Base-by-base conservation (phyloP, 2,797 vertebrate species). In the Poeciliopsis presidionis region DNA sequence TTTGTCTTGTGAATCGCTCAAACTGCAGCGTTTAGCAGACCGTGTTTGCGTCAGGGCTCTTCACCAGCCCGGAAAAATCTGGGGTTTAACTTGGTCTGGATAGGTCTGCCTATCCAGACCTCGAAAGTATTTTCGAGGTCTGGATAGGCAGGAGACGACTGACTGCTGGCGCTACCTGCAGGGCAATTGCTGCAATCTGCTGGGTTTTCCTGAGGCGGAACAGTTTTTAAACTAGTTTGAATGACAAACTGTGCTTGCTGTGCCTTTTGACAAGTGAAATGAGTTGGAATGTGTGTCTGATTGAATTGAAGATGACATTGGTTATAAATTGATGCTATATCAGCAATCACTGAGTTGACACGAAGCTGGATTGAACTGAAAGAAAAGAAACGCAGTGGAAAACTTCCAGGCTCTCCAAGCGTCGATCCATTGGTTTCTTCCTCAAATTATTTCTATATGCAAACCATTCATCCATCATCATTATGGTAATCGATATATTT, bases 1-100 rank as follows among this genome's bases (percentile, higher is more conserved):
- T 57, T 47, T 47, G 61, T 51, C 73, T 63, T 80, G 87, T 84
- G 73, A 82, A 88, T 85, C 73, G 71, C n/a, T 43, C 25, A 85
- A 81, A 80, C 88, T 82, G 75, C 78, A 61, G 69, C 33, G 14
- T 46, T 76, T 53, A 70, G 39, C 81, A 75, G 75, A 39, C 7
- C 59, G 73, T 81, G 80, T 75, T 76, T 70, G 30, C 67, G 47
- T 67, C 65, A 43, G 65, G 65, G 65, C n/a, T 43, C 2, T 43
- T n/a, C 65, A 1, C 5, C 22, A 3, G 22, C 25, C 65, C 20
- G 39, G 36, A 69, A 41, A 25, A 41, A 41, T 69, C 9, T 43
- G 39, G 5, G 22, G 14, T 59, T 30, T 28, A 30, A 59, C 55
- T 59, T 14, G n/a, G 7, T 36, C 33, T 65, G 61, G 7, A 22